phyloP scores from a whole-genome alignment of 2,113 vertebrate genomes.

The Varanus salvator region DNA sequence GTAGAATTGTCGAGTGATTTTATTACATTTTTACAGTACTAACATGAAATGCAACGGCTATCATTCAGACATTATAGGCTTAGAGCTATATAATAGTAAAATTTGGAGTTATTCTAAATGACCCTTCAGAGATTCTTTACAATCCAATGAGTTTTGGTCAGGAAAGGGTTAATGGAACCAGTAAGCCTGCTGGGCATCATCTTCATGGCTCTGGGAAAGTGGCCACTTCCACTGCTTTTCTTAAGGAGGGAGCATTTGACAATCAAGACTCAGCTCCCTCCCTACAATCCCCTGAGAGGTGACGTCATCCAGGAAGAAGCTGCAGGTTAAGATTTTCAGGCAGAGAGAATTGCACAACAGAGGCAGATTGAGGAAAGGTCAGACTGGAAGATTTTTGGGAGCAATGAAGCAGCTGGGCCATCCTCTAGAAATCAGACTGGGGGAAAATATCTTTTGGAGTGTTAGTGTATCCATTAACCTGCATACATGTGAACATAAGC shows the following conservation, averaged over 20 bases:
- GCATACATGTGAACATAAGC: not conserved
- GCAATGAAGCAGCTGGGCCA: not conserved
- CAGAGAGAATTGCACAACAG: too few relatives aligned
- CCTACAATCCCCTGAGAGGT: too few relatives aligned
- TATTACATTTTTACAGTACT: not conserved
- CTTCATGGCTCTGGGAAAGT: too few relatives aligned
- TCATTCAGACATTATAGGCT: not conserved
- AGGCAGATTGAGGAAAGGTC: too few relatives aligned
- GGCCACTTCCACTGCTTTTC: too few relatives aligned
- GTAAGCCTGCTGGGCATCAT: too few relatives aligned
- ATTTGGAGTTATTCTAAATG: not conserved
- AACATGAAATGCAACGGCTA: not conserved
- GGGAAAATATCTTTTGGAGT: not conserved
- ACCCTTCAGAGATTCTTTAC: not conserved
- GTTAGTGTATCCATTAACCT: not conserved
- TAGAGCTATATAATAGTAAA: not conserved
- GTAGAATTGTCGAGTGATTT: not conserved
- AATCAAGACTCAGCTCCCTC: too few relatives aligned
- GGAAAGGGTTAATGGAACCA: too few relatives aligned
- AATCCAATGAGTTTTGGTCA: not conserved
- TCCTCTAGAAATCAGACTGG: not conserved
- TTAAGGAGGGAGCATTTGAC: too few relatives aligned
- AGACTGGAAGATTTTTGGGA: too few relatives aligned
- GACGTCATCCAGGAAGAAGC: too few relatives aligned
- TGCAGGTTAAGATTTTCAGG: too few relatives aligned